Base-by-base conservation (phyloP, 2,888 invertebrate species). In the Helobdella robusta region DNA sequence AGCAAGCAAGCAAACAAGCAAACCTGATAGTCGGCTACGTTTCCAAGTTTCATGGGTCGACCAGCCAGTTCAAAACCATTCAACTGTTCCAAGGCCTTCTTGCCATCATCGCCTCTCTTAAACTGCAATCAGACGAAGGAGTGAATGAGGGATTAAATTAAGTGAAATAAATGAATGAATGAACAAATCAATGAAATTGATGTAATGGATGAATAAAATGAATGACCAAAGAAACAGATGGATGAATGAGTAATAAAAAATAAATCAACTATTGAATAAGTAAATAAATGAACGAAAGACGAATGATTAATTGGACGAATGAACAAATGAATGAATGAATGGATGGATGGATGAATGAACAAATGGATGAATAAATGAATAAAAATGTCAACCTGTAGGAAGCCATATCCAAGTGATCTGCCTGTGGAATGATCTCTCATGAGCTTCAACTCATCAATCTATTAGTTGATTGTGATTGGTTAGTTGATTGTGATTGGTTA, bases 61-160 rank as follows among this genome's bases (percentile, higher is more conserved):
- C 97, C 97, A 48, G 98, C 98, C 70, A 99, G 82, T 80, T 98
- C 98, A 81, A 98, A 99, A 5, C 98, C 97, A 80, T 99, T 98
- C 72, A 98, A 80, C 80, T 98, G 97, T 78, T 98, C 97, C 81
- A 97, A 84, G 1, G 98, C 97, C 80, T 95, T 92, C 76, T 95
- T 95, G 0, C 95, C 98, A 81, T 98, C 98, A 70, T 94, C 91
- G 46, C 92, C 89, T 82, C 93, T 90, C 75, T 91, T 89, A 81
- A 91, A 98, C 93, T 93, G 78, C n/a, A n/a, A n/a, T n/a, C n/a
- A n/a, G 36, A 71, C 73, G 46, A 65, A 40, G 77, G 11, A 62
- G n/a, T n/a, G n/a, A n/a, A n/a, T n/a, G n/a, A n/a, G n/a, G n/a
- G n/a, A n/a, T n/a, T n/a, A n/a, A n/a, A n/a, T n/a, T n/a, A n/a